Conservation (phyloP, 2,797 vertebrate genomes). For the Spinibarbus caldwelli region DNA sequence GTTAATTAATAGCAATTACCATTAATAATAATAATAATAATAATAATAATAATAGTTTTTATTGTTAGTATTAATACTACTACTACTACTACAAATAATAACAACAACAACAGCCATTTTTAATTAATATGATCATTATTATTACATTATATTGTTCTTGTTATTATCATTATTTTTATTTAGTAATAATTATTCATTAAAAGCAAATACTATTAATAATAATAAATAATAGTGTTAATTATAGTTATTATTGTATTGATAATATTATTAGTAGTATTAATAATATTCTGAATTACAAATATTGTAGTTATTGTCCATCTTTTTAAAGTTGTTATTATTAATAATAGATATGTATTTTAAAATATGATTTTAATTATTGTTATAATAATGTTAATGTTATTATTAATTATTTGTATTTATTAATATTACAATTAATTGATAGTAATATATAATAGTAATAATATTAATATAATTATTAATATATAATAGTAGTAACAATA, state of each 20-base stretch:
- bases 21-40: too few relatives aligned
- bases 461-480: not conserved
- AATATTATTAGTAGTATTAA: not conserved
- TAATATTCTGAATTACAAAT: not conserved
- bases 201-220: not conserved
- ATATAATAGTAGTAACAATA: not conserved
- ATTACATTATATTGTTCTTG: not conserved
- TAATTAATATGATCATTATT: not conserved
- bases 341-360: not conserved
- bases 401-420: not conserved
- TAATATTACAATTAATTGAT: not conserved
- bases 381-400: too few relatives aligned
- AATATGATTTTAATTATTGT: not conserved
- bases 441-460: not conserved
- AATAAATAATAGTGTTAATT: not conserved
- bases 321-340: not conserved
- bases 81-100: too few relatives aligned
- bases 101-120: not conserved
- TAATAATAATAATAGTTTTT: too few relatives aligned
- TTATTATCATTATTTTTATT: not conserved
- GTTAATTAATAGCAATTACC: too few relatives aligned
- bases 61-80: too few relatives aligned
- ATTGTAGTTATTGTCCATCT: too few relatives aligned
- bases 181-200: not conserved
- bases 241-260: not conserved